Base-by-base conservation (phyloP, 2,113 vertebrate species). In the Phalacrocorax carbo region DNA sequence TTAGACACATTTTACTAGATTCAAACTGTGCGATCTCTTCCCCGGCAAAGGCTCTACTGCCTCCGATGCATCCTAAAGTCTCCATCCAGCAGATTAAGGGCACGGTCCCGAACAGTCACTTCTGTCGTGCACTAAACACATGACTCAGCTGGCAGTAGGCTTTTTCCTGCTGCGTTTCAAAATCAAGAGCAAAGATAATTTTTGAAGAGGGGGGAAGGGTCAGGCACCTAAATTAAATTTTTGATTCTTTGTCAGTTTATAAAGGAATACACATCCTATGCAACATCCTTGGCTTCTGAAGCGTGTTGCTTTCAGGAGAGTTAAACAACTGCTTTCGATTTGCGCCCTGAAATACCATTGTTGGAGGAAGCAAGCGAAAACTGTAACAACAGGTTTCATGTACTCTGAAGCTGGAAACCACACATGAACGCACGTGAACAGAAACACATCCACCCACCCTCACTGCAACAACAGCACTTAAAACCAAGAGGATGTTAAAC, bases 101-200 rank as follows among this genome's bases (percentile, higher is more conserved):
- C 96, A 95, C 12, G 76, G 93, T 95, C 96, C 93, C 94, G 86
- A 97, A 85, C 65, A 61, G 91, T n/a, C 88, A 58, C 77, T 96
- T 95, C 92, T 90, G 93, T 93, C 96, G 92, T 40, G 62, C 87
- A 69, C 78, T 34, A 7, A 95, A 80, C 92, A 91, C 84, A 88
- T 86, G 85, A 93, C 79, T 95, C 85, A 64, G 85, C 75, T 93
- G 93, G 93, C 90, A 95, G 70, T 0, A 72, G 66, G 84, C 78
- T 94, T 85, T 81, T 95, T 96, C 92, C 94, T 93, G 72, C 48
- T 85, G 92, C 90, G 82, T 81, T 90, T 93, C 85, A 92, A 96
- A 86, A 93, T 90, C 46, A 62, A 66, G 92, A 94, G 84, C 68
- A 94, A 94, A 95, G 72, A 82, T 77, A 92, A 93, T 73, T 93